Conservation (phyloP, 2,797 vertebrate genomes). For the Thunnus albacares region DNA sequence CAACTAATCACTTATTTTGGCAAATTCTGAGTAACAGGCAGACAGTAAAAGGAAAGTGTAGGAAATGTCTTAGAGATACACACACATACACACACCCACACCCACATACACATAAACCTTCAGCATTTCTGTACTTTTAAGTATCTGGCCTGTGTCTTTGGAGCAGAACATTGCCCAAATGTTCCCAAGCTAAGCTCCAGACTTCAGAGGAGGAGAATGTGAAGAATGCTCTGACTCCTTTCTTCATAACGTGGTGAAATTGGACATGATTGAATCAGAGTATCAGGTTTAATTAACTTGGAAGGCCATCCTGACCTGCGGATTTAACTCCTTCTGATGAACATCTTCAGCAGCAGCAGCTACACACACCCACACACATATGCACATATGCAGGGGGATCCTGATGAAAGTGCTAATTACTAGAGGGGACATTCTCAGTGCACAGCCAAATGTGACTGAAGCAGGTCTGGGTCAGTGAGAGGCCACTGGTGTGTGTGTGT, state of each 20-base stretch:
- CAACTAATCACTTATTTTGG: slow-evolving; percentile 79
- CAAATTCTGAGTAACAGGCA: slow-evolving; percentile 44
- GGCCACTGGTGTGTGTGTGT: slow-evolving; percentile 25
- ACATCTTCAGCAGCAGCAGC: slow-evolving; percentile 19
- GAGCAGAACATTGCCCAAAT: slow-evolving; percentile 69
- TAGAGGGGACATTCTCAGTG: slow-evolving; percentile 43
- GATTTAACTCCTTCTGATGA: slow-evolving; percentile 19
- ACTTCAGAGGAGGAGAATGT: slow-evolving; percentile 67
- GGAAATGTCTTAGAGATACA: slow-evolving; percentile 56
- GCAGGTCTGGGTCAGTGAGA: slow-evolving; percentile 34
- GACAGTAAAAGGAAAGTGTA: slow-evolving; percentile 54
- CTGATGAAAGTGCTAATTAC: slow-evolving; percentile 45
- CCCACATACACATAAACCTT: slow-evolving; percentile 9
- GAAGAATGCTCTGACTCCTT: slow-evolving; percentile 67
- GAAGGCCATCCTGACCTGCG: slow-evolving; percentile 39
- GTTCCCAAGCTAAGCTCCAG: slow-evolving; percentile 66
- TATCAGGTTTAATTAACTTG: slow-evolving; percentile 67
- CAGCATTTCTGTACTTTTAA: slow-evolving; percentile 20
- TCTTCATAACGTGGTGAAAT: slow-evolving; percentile 59
- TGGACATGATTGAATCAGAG: slow-evolving; percentile 63
- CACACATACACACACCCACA: slow-evolving; percentile 8
- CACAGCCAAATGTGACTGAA: slow-evolving; percentile 52
- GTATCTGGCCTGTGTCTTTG: slow-evolving; percentile 53
- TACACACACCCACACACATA: slow-evolving; percentile 12
- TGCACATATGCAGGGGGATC: not conserved